Conservation (phyloP, 2,113 vertebrate genomes). For the Corapipo altera region DNA sequence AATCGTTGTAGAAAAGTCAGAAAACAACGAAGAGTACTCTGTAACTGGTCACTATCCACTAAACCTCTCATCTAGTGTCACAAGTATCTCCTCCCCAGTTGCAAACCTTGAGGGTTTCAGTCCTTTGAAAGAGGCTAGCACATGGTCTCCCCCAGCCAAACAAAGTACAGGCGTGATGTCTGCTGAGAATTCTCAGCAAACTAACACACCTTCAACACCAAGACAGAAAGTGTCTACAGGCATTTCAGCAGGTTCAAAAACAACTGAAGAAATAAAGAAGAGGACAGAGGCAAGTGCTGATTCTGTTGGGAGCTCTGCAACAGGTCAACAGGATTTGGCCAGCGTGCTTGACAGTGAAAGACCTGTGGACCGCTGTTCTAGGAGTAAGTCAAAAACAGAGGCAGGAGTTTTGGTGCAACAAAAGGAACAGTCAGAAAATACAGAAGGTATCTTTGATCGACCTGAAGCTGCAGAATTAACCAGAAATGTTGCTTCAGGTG, state of each 20-base stretch:
- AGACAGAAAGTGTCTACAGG: conserved; percentile 59
- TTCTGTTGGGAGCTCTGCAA: background rate
- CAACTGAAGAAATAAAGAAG: conserved; percentile 57
- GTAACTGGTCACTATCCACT: conserved; percentile 80
- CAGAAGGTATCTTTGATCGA: conserved; percentile 7
- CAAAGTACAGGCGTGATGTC: background rate
- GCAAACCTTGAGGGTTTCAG: conserved; percentile 75
- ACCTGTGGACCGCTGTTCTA: conserved; percentile 1
- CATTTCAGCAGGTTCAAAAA: background rate
- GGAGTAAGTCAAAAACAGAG: conserved; percentile 49
- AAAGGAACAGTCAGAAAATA: conserved; percentile 30
- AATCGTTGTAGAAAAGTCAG: conserved; percentile 64
- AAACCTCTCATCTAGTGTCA: conserved; percentile 64
- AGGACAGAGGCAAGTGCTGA: conserved; percentile 21
- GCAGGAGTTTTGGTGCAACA: conserved; percentile 26
- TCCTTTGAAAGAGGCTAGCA: conserved; percentile 70
- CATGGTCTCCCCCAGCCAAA: conserved; percentile 67
- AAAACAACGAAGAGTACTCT: conserved; percentile 75
- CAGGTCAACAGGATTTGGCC: conserved; percentile 13
- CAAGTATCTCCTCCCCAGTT: conserved; percentile 47
- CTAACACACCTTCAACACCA: background rate
- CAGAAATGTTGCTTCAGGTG: conserved; percentile 22
- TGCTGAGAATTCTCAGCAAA: conserved; percentile 40
- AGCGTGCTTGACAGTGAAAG: background rate
- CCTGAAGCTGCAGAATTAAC: conserved; percentile 32